These are phyloP conservation scores for Coenonympha arcania DNA, from an alignment of 2,888 invertebrate species.

Conservation along the genomic window DNA sequence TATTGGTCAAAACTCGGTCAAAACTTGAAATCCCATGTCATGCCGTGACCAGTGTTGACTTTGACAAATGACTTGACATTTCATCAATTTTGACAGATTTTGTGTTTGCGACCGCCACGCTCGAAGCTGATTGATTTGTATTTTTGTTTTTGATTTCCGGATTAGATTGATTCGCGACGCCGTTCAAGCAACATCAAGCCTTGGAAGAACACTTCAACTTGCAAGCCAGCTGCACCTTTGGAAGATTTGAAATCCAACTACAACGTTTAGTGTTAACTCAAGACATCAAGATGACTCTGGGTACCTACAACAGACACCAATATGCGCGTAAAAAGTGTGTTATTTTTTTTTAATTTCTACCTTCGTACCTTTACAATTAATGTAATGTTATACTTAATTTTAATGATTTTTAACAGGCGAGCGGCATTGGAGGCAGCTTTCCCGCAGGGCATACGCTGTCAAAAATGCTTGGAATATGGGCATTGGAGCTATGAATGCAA, in stretches of 20 bases:
- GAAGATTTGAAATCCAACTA: background rate
- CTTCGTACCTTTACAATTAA: too few species aligned
- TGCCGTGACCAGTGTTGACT: too few species aligned
- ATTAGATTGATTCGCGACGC: slow-evolving; percentile 35
- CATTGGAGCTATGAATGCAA: slow-evolving; percentile 97
- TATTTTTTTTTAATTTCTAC: too few species aligned
- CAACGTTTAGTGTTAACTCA: background rate
- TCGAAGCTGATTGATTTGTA: slow-evolving; percentile 23
- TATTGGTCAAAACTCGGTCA: too few species aligned
- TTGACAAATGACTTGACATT: too few species aligned
- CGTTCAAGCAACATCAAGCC: slow-evolving; percentile 17
- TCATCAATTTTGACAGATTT: too few species aligned
- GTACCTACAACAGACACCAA: slow-evolving; percentile 67
- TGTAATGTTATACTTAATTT: slow-evolving; percentile 12
- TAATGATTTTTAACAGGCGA: slow-evolving; percentile 50
- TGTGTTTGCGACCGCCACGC: slow-evolving; percentile 31
- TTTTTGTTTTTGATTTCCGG: slow-evolving; percentile 14
- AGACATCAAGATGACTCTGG: slow-evolving; percentile 54
- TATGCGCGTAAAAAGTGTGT: slow-evolving; percentile 62
- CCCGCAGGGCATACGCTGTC: slow-evolving; percentile 87
- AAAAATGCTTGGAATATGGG: slow-evolving; percentile 92
- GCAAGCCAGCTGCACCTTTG: slow-evolving; percentile 4
- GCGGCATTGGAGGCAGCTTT: slow-evolving; percentile 77
- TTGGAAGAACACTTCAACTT: background rate
- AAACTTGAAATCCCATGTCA: too few species aligned